Conservation (phyloP, 2,113 vertebrate genomes). For the Sporophila hypoxantha region DNA sequence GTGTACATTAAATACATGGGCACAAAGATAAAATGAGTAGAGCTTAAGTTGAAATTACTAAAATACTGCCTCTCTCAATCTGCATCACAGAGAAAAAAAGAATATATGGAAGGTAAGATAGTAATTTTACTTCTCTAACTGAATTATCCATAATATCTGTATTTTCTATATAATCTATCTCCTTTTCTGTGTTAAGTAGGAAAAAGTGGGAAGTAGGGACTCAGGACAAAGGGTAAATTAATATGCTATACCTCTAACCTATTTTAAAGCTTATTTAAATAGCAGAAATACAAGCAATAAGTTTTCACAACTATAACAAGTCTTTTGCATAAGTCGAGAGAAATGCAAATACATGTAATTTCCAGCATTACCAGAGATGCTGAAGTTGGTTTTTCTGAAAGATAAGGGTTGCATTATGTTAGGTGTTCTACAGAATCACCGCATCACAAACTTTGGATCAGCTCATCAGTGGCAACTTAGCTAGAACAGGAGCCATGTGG, state of each 20-base stretch:
- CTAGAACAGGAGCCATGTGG: neutral
- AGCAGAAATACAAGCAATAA: neutral
- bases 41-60: neutral
- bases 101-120: neutral
- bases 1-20: neutral
- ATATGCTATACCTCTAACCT: rapidly evolving
- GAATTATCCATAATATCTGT: too few species aligned
- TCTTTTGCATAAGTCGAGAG: neutral
- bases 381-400: neutral
- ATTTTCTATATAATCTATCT: neutral
- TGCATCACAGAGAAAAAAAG: neutral
- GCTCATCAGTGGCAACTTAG: neutral
- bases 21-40: neutral
- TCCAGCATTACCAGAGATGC: neutral
- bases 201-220: neutral
- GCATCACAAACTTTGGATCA: neutral
- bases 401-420: neutral
- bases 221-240: neutral
- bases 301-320: neutral
- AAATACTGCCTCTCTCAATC: neutral
- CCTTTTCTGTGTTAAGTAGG: neutral
- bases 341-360: neutral
- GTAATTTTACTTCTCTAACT: too few species aligned
- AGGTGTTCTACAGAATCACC: neutral
- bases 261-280: neutral